phyloP scores from a whole-genome alignment of 2,888 invertebrate species.

The Rhagium mordax region DNA sequence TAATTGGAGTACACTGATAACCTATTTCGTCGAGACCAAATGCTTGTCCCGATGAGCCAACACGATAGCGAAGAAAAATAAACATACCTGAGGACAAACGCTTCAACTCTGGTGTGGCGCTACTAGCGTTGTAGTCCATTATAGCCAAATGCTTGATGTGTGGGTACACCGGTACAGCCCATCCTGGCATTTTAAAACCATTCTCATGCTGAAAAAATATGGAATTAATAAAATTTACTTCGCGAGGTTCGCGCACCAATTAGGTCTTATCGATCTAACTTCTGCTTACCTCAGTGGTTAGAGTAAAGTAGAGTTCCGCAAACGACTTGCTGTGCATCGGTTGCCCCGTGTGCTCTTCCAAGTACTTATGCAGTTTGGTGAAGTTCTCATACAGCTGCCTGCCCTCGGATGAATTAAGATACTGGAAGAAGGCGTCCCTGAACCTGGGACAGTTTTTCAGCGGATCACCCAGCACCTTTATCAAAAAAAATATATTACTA shows the following conservation, averaged over 20 bases:
- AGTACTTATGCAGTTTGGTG: slow-evolving; percentile 43
- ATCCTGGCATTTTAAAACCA: slow-evolving; percentile 67
- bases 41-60: no score
- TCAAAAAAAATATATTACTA: slow-evolving; percentile 11
- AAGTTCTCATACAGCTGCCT: slow-evolving; percentile 48
- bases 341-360: slow-evolving; percentile 50
- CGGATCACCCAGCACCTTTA: slow-evolving; percentile 56
- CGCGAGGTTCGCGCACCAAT: no score
- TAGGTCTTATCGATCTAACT: no score
- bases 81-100: slow-evolving; percentile 51
- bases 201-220: slow-evolving; percentile 61
- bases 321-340: slow-evolving; percentile 49
- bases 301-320: slow-evolving; percentile 54
- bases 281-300: slow-evolving; percentile 53
- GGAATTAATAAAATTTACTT: no score
- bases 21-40: no score
- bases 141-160: slow-evolving; percentile 62
- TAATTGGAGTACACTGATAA: no score
- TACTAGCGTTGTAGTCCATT: slow-evolving; percentile 66
- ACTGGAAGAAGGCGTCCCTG: slow-evolving; percentile 48
- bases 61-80: no score
- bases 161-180: slow-evolving; percentile 67
- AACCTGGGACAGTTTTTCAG: slow-evolving; percentile 55
- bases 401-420: slow-evolving; percentile 52
- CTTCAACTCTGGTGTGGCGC: slow-evolving; percentile 55